Evolutionary conservation across 2,797 vertebrate genomes (phyloP).

Genomic region (Zenarchopterus dispar): DNA sequence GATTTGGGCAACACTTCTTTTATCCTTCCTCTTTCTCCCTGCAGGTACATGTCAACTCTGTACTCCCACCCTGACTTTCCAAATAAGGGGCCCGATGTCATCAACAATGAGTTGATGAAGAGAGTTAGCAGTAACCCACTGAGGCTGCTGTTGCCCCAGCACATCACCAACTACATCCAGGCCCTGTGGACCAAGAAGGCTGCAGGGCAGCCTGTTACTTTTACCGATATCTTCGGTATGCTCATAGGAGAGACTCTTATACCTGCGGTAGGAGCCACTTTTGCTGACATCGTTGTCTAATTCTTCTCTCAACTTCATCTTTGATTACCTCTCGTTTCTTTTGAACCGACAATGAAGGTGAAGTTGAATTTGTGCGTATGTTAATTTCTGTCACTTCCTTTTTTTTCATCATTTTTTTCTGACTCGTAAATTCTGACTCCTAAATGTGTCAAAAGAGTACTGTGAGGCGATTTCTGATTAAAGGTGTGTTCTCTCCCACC

Average conservation of each 20-base stretch:
- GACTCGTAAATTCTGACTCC: background rate
- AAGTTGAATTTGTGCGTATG: no score
- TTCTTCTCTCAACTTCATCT: background rate
- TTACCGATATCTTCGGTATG: slow-evolving; percentile 98
- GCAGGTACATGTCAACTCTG: slow-evolving; percentile 95
- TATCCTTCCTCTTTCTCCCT: slow-evolving; percentile 1
- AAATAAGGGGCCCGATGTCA: slow-evolving; percentile 89
- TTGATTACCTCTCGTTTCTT: background rate
- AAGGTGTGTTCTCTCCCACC: slow-evolving; percentile 15
- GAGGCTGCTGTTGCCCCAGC: slow-evolving; percentile 91
- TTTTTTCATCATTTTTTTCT: no score
- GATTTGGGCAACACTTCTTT: background rate
- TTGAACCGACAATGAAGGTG: no score
- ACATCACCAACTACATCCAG: slow-evolving; percentile 93
- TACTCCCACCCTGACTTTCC: slow-evolving; percentile 96
- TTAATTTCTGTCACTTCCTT: no score
- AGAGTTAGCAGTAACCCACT: slow-evolving; percentile 93
- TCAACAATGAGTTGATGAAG: slow-evolving; percentile 93
- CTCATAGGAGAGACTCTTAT: slow-evolving; percentile 97
- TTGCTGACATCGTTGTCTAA: background rate
- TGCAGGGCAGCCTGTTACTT: slow-evolving; percentile 95
- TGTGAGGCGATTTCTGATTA: background rate
- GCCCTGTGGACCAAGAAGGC: slow-evolving; percentile 96
- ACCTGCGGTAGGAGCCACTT: slow-evolving; percentile 84
- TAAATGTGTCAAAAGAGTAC: background rate